Evolutionary conservation across 2,797 vertebrate species (phyloP).

Genomic region (Semotilus atromaculatus): DNA sequence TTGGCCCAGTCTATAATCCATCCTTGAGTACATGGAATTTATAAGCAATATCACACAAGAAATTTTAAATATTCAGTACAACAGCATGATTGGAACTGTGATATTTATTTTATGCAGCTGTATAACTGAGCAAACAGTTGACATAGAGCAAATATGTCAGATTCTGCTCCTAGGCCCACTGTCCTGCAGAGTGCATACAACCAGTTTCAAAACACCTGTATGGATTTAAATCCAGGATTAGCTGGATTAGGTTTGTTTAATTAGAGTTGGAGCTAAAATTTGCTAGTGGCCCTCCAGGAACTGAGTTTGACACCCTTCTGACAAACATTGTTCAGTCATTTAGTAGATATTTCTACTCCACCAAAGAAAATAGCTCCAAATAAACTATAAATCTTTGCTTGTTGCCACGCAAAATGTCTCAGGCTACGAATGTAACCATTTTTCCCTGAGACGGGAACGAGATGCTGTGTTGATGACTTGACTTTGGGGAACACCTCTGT

Average conservation of each 20-base stretch:
- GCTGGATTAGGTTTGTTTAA: not conserved
- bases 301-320: not conserved
- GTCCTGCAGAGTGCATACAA: not conserved
- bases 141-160: not conserved
- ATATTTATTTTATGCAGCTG: not conserved
- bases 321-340: no score
- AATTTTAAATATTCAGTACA: not conserved
- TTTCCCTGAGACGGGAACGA: no score
- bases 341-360: no score
- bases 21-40: no score
- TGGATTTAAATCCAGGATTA: no score
- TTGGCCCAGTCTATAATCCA: not conserved
- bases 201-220: not conserved
- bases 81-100: not conserved
- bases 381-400: no score
- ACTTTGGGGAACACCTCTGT: no score
- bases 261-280: not conserved
- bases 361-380: no score
- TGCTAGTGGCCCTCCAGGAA: not conserved
- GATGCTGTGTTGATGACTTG: no score
- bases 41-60: not conserved
- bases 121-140: not conserved
- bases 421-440: no score
- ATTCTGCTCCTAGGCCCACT: not conserved
- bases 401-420: no score